Evolutionary conservation across 2,113 vertebrate genomes (phyloP).

Genomic region (Okapia johnstoni): DNA sequence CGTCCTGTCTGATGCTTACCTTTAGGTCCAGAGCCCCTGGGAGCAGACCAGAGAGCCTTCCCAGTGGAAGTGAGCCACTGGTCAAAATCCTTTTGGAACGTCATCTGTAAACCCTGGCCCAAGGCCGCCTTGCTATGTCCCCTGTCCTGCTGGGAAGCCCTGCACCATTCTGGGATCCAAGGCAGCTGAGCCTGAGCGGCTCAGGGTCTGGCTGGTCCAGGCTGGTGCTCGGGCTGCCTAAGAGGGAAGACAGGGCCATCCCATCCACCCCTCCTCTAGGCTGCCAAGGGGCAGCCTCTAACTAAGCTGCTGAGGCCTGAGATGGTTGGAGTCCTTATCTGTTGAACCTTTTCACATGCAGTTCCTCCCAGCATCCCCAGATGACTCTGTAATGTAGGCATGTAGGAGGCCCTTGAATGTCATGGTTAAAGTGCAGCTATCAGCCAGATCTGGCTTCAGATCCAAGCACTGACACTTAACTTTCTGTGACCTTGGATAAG

Average conservation of each 20-base stretch:
- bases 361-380: not conserved
- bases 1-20: slow-evolving; percentile 51
- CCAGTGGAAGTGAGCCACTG: slow-evolving; percentile 70
- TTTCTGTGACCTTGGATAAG: not conserved
- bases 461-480: not conserved
- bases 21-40: slow-evolving; percentile 57
- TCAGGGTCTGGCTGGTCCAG: not conserved
- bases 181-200: not conserved
- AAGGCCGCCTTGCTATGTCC: not conserved
- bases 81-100: slow-evolving; percentile 70
- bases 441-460: not conserved
- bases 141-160: not conserved
- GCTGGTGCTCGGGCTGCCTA: not conserved
- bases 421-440: not conserved
- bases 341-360: not conserved
- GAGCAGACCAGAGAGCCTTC: slow-evolving; percentile 67
- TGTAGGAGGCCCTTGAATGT: not conserved
- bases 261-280: not conserved
- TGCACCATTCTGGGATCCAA: not conserved
- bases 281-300: not conserved
- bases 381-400: not conserved
- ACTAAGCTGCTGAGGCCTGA: not conserved
- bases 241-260: not conserved
- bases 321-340: not conserved
- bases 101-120: slow-evolving; percentile 50